Evolutionary conservation across 30 jellyfish, hydroid and myxozoan genomes (phyloP), one percentile per base, ranked within the genome.

Genomic region (Cassiopea andromeda): DNA sequence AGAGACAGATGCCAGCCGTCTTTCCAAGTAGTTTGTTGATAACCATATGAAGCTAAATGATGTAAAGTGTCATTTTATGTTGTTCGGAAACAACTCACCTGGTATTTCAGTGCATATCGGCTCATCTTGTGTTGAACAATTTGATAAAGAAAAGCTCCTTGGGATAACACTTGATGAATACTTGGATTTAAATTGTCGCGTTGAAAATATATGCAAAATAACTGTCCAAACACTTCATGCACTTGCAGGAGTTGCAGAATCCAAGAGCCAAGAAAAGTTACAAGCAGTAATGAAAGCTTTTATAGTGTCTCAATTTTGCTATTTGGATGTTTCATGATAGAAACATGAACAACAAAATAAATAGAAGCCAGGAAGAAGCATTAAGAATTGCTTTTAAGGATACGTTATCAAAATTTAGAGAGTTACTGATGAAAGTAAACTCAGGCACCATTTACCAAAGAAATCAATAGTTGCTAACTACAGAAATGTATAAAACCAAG

Each of bases 181-280:
- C 60, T 73, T 73, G 60, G 76, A 67, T 44, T 67, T 67, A 18
- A 67, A 67, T 7, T 73, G 60, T 73, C 82, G 0, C 82, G 64
- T 73, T 46, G 82, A 73, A 38, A 17, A 73, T 73, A 7, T 73
- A 7, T 67, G 45, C 76, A 46, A 44, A 82, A 82, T 27, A 61
- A 61, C 82, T 68, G 54, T 82, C 90, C 90, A 27, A 27, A 27
- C 38, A 27, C 38, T 27, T 27, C 38, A 27, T 27, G 38, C 38
- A 27, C 38, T 27, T 82, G 90, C 83, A 47, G 50, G 73, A 82
- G 90, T 67, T 57, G 64, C 90, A 14, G 19, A 59, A 47, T 82
- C 67, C 82, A 82, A 61, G 90, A 83, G 67, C 82, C 90, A 44
- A n/a, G 82, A 64, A 47, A 82, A 67, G 77, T 27, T 27, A 27